Conservation (phyloP, 1,140 invertebrate genomes). For the Acyrthosiphon pisum region DNA sequence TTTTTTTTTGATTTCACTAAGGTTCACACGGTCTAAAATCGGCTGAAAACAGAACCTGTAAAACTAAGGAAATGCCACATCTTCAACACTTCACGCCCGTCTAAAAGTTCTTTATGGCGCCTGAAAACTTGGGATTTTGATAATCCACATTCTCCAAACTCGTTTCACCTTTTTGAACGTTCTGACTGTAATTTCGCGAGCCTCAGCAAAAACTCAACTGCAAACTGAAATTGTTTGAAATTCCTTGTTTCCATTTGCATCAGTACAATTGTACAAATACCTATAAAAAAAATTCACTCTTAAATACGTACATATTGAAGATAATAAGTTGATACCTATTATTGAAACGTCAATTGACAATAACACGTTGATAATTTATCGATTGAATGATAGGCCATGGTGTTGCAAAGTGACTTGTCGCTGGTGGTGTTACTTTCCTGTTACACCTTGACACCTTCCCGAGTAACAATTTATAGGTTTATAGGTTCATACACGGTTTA, state of each 20-base stretch:
- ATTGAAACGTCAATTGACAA: background rate
- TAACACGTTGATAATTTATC: background rate
- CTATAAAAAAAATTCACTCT: background rate
- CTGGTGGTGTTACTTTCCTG: too few species aligned
- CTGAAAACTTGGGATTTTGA: background rate
- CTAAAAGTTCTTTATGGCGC: background rate
- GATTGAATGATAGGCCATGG: too few species aligned
- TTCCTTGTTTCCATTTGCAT: background rate
- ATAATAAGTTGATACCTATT: too few species aligned
- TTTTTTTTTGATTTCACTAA: too few species aligned
- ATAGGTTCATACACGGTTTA: too few species aligned
- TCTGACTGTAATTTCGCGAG: background rate
- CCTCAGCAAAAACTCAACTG: background rate
- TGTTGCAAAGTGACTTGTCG: too few species aligned
- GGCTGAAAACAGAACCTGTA: accelerated
- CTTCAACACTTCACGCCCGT: background rate
- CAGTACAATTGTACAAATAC: background rate
- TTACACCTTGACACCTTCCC: too few species aligned
- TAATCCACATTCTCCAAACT: background rate
- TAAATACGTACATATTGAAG: background rate
- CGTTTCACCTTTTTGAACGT: background rate
- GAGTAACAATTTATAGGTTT: too few species aligned
- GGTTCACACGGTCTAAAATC: background rate
- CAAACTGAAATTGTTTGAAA: too few species aligned
- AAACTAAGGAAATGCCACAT: background rate